Evolutionary conservation across 2,797 vertebrate genomes (phyloP).

Genomic region (Girardinus metallicus): DNA sequence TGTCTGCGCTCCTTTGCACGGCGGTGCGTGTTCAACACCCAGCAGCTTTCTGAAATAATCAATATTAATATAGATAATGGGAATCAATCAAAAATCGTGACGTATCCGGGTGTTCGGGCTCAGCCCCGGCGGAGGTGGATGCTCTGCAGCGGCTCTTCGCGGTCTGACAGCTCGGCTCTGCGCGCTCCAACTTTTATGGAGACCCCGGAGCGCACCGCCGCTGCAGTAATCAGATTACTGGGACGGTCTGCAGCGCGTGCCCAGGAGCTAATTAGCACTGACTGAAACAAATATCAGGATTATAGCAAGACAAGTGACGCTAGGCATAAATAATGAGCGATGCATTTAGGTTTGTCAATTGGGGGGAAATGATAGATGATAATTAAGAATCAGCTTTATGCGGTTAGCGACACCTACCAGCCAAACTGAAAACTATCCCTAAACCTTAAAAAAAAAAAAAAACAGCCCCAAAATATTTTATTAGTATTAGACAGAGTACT

Average conservation of each 20-base stretch:
- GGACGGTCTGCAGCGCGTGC: neutral
- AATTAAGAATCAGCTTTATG: neutral
- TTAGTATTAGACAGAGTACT: no score
- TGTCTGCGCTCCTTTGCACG: neutral
- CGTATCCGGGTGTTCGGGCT: neutral
- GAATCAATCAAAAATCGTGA: neutral
- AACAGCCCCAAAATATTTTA: neutral
- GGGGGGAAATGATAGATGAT: neutral
- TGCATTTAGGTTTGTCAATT: neutral
- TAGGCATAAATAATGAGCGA: neutral
- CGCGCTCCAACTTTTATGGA: conserved; percentile 74
- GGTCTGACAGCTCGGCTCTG: conserved; percentile 59
- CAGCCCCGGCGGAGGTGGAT: neutral
- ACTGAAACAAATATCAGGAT: neutral
- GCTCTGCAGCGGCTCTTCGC: conserved; percentile 49
- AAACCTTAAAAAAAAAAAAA: neutral
- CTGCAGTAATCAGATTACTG: conserved; percentile 53
- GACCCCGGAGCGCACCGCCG: conserved; percentile 59
- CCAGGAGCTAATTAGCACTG: neutral
- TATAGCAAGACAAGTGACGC: neutral
- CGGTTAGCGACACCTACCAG: neutral
- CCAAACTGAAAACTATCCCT: neutral
- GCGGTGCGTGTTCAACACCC: conserved; percentile 5
- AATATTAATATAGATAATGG: neutral
- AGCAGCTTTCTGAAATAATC: neutral